Evolutionary conservation across 2,797 vertebrate genomes (phyloP).

Genomic region (Sciaenops ocellatus): DNA sequence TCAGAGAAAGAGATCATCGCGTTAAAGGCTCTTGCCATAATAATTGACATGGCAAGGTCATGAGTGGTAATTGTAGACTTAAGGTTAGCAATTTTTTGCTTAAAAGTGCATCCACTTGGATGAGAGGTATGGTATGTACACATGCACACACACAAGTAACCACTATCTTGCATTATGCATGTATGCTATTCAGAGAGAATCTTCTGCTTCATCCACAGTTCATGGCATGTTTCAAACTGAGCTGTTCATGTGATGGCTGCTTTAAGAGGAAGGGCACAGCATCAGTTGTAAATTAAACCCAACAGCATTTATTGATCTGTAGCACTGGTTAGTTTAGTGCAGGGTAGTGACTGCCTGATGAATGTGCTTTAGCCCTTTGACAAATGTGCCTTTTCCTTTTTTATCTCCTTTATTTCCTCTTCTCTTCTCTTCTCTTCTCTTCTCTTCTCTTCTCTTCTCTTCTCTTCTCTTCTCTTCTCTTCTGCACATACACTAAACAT

Average conservation of each 20-base stretch:
- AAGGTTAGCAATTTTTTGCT: background rate
- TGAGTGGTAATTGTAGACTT: slow-evolving; percentile 4
- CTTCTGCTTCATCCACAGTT: slow-evolving; percentile 1
- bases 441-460: background rate
- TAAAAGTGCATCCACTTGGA: background rate
- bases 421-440: slow-evolving; percentile 7
- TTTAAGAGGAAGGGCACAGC: slow-evolving; percentile 38
- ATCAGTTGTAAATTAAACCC: slow-evolving; percentile 59
- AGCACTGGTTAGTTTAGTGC: slow-evolving; percentile 32
- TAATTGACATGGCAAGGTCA: slow-evolving; percentile 26
- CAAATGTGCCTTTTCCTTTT: slow-evolving; percentile 9
- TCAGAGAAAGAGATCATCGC: slow-evolving; percentile 26
- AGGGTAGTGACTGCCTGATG: slow-evolving; percentile 25
- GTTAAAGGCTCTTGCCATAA: slow-evolving; percentile 1
- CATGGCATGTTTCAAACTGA: slow-evolving; percentile 3
- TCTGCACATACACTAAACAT: background rate
- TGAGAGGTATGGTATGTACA: background rate
- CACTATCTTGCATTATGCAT: slow-evolving; percentile 48
- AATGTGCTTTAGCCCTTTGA: background rate
- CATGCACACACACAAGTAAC: slow-evolving; percentile 3
- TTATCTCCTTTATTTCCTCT: background rate
- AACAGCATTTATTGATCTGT: slow-evolving; percentile 65
- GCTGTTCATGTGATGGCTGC: slow-evolving; percentile 22
- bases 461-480: background rate
- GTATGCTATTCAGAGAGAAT: slow-evolving; percentile 29